Evolutionary conservation across 2,113 vertebrate species (phyloP).

Genomic region (Nyctibius bracteatus): DNA sequence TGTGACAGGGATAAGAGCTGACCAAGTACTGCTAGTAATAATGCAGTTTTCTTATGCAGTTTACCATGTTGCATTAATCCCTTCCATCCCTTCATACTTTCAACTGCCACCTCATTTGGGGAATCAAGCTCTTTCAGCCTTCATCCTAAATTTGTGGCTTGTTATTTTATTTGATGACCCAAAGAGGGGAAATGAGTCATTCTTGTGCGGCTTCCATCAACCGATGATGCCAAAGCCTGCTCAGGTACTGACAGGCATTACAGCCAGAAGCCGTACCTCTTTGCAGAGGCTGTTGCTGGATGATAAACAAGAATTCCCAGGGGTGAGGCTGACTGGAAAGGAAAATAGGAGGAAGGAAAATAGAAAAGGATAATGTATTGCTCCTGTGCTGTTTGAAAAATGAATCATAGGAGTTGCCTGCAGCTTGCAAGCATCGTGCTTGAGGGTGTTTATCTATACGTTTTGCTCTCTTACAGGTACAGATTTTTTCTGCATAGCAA

Average conservation of each 20-base stretch:
- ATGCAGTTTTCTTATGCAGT: background rate
- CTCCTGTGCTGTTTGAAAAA: background rate
- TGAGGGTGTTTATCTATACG: background rate
- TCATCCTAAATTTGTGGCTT: background rate
- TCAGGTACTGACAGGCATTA: conserved; percentile 22
- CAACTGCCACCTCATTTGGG: background rate
- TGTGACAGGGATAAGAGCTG: background rate
- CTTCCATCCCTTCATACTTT: background rate
- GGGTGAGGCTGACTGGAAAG: background rate
- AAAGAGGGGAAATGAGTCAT: conserved; percentile 23
- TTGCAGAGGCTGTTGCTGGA: conserved; percentile 25
- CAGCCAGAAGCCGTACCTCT: conserved; percentile 16
- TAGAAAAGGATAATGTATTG: background rate
- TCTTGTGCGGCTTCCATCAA: background rate
- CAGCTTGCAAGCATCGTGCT: background rate
- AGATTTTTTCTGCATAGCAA: background rate
- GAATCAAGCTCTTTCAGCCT: background rate
- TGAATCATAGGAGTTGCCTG: background rate
- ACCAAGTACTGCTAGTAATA: background rate
- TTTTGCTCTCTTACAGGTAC: background rate
- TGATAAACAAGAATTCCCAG: conserved; percentile 33
- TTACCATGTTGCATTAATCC: background rate
- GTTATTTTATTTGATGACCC: conserved; percentile 19
- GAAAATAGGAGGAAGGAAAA: conserved; percentile 3
- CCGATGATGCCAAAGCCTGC: background rate